Evolutionary conservation across 2,888 invertebrate genomes (phyloP).

Genomic region (Endotricha flammealis): DNA sequence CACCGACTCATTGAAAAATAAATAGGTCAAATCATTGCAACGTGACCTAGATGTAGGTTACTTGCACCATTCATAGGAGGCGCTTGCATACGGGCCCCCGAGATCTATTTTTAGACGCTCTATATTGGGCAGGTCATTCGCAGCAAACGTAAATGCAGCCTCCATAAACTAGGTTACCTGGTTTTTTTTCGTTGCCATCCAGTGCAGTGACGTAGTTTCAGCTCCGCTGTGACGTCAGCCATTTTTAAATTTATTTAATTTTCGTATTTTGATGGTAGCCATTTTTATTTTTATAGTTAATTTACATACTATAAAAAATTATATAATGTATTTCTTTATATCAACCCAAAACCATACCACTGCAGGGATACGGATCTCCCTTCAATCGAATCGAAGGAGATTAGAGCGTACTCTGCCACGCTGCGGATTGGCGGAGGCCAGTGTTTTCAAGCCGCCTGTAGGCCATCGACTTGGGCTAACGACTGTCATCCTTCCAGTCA

Average conservation of each 20-base stretch:
- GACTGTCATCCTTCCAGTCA: too few relatives aligned
- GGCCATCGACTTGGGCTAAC: too few relatives aligned
- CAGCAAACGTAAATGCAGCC: slow-evolving; percentile 64
- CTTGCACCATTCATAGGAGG: slow-evolving; percentile 62
- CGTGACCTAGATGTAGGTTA: slow-evolving; percentile 61
- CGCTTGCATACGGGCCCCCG: slow-evolving; percentile 50
- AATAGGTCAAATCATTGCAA: slow-evolving; percentile 76
- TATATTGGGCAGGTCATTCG: slow-evolving; percentile 75
- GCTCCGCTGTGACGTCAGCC: slow-evolving; percentile 56
- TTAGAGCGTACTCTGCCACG: too few relatives aligned
- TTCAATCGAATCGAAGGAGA: too few relatives aligned
- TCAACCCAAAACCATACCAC: too few relatives aligned
- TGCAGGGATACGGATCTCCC: too few relatives aligned
- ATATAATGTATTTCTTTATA: too few relatives aligned
- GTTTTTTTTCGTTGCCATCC: slow-evolving; percentile 64
- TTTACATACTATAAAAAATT: too few relatives aligned
- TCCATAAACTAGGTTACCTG: slow-evolving; percentile 72
- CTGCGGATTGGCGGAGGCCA: too few relatives aligned
- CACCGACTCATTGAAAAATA: slow-evolving; percentile 73
- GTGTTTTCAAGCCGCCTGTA: too few relatives aligned
- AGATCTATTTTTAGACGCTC: slow-evolving; percentile 68
- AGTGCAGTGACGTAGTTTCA: slow-evolving; percentile 58
- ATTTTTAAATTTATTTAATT: slow-evolving; percentile 18
- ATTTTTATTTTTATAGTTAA: neutral
- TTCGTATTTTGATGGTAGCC: neutral